phyloP scores from a whole-genome alignment of 1,140 invertebrate species.

The Plectrocnemia conspersa region DNA sequence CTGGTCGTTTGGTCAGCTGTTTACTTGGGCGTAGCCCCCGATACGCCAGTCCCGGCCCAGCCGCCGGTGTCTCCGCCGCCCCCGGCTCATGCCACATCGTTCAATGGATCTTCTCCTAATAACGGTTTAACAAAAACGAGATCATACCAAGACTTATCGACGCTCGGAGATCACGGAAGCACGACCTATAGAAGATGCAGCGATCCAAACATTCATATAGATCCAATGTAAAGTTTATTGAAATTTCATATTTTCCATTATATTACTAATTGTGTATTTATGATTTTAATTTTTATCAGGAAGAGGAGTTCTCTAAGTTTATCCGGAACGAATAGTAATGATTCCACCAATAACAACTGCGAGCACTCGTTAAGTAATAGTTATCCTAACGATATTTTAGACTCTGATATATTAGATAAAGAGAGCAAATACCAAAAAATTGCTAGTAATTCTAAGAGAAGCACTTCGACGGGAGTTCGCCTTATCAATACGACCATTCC shows the following conservation, averaged over 20 bases:
- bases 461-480: slow-evolving; percentile 3
- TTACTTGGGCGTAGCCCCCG: slow-evolving; percentile 61
- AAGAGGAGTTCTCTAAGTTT: slow-evolving; percentile 26
- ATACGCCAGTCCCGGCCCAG: slow-evolving; percentile 28
- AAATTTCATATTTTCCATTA: slow-evolving; percentile 9
- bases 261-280: slow-evolving; percentile 3
- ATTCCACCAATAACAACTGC: slow-evolving; percentile 14
- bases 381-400: neutral
- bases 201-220: slow-evolving; percentile 73
- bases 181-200: slow-evolving; percentile 64
- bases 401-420: slow-evolving; percentile 5
- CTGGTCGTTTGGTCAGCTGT: slow-evolving; percentile 81
- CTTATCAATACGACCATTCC: slow-evolving; percentile 32
- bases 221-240: slow-evolving; percentile 50
- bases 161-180: slow-evolving; percentile 59
- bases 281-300: slow-evolving; percentile 18
- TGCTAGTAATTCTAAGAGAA: neutral
- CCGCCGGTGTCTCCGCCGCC: slow-evolving; percentile 26
- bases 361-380: neutral
- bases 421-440: slow-evolving; percentile 1
- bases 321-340: slow-evolving; percentile 17
- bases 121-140: slow-evolving; percentile 64
- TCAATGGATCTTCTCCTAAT: slow-evolving; percentile 7
- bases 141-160: slow-evolving; percentile 73
- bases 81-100: slow-evolving; percentile 25